Conservation (phyloP, 2,113 vertebrate species). For the Parus major region DNA sequence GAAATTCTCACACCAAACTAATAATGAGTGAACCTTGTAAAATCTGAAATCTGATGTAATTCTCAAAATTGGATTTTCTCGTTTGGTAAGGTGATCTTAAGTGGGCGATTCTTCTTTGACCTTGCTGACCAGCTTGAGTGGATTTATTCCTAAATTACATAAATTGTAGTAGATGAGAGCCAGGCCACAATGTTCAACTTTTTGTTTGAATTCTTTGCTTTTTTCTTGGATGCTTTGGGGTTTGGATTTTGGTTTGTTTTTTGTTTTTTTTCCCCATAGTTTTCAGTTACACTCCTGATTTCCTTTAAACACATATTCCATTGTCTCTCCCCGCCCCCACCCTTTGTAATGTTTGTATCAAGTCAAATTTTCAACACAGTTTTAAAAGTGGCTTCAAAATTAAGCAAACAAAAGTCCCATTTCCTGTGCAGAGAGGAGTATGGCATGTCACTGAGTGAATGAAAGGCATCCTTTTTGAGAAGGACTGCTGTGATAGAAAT, state of each 20-base stretch:
- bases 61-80: constrained; percentile 2
- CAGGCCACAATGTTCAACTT: not conserved
- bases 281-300: not conserved
- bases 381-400: not conserved
- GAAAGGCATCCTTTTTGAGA: not conserved
- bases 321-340: accelerated
- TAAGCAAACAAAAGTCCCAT: not conserved
- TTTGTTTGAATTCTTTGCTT: not conserved
- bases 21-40: not conserved
- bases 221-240: not conserved
- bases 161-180: not conserved
- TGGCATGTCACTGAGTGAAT: not conserved
- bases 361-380: not conserved
- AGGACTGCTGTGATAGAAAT: not conserved
- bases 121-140: not conserved
- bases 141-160: not conserved
- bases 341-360: not conserved
- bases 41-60: not conserved
- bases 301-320: not conserved
- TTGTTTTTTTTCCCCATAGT: accelerated
- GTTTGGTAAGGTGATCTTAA: constrained; percentile 11
- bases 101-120: not conserved
- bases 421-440: not conserved
- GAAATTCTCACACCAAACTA: constrained; percentile 28
- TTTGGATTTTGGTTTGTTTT: not conserved